Percentiles rank a stretch among this genome's conserved stretches.
These are phyloP conservation scores for Cichlasoma orientale DNA, from an alignment of 2,797 vertebrate species.

Conservation along the genomic window DNA sequence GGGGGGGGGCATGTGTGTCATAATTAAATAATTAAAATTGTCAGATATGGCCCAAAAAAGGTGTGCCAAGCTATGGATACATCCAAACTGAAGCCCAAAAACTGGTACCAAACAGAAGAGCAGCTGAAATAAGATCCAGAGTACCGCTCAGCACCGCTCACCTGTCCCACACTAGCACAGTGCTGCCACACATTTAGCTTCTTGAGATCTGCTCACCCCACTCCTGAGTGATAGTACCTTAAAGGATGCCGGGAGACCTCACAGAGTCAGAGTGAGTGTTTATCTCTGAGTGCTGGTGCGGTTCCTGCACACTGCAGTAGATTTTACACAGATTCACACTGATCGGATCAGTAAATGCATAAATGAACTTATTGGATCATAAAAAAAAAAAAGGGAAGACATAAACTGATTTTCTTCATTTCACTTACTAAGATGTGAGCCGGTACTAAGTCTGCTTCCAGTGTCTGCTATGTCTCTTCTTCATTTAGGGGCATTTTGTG, in stretches of 20 bases:
- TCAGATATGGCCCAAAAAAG: no score
- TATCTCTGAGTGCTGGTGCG: no score
- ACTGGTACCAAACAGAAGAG: neutral
- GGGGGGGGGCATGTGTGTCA: no score
- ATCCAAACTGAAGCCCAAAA: neutral
- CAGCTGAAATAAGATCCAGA: neutral
- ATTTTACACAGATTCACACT: neutral
- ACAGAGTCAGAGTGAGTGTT: no score
- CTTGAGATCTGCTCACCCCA: no score
- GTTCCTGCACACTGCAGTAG: no score
- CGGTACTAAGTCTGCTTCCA: neutral
- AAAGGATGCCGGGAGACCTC: no score
- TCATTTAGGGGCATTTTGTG: constrained; percentile 74
- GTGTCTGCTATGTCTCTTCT: neutral
- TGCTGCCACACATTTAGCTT: no score
- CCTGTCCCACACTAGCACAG: neutral
- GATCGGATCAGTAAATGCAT: neutral
- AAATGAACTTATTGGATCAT: neutral
- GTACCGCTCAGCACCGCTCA: neutral
- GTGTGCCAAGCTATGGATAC: no score
- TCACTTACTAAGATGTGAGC: neutral
- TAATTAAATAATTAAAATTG: no score
- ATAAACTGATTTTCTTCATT: neutral
- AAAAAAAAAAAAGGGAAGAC: fast-evolving
- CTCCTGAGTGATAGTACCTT: no score